A percentile compares a stretch with the other conserved stretches of the same genome.
Conservation (phyloP, 2,888 invertebrate genomes). For the Lycophotia porphyrea region DNA sequence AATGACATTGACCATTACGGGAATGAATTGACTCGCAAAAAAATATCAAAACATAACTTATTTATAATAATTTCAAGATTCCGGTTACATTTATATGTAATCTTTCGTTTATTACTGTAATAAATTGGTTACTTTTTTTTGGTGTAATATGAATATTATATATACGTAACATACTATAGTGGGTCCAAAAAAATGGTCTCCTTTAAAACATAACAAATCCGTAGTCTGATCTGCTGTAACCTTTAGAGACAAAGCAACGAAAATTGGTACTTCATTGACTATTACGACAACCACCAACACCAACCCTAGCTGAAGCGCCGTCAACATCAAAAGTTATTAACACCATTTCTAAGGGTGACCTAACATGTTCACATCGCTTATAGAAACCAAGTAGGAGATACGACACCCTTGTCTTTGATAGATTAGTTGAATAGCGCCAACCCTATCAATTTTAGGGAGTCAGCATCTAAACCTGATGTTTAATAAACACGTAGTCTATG, state of each 20-base stretch:
- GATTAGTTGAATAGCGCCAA: constrained; percentile 15
- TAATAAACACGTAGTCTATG: constrained; percentile 45
- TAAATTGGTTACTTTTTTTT: too few species aligned
- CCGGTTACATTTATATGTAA: too few species aligned
- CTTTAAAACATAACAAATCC: neutral
- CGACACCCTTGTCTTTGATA: constrained; percentile 7
- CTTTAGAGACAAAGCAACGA: constrained; percentile 9
- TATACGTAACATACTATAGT: too few species aligned
- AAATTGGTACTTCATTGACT: neutral
- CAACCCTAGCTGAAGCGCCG: constrained; percentile 26
- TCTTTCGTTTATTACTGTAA: too few species aligned
- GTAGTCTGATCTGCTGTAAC: neutral
- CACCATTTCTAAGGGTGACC: constrained; percentile 5
- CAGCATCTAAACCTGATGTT: constrained; percentile 32
- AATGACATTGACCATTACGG: too few species aligned
- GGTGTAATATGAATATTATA: too few species aligned
- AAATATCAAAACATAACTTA: too few species aligned
- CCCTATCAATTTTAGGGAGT: constrained; percentile 34
- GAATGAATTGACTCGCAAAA: too few species aligned
- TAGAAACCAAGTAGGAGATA: neutral
- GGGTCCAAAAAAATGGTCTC: too few species aligned
- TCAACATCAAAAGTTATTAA: constrained; percentile 30
- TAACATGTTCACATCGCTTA: constrained; percentile 12
- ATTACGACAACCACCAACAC: neutral
- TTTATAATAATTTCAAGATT: too few species aligned